A percentile compares a stretch with the other conserved stretches of the same genome.
Evolutionary conservation across 2,888 invertebrate species (phyloP).

Genomic region (Stenotaenia linearis): DNA sequence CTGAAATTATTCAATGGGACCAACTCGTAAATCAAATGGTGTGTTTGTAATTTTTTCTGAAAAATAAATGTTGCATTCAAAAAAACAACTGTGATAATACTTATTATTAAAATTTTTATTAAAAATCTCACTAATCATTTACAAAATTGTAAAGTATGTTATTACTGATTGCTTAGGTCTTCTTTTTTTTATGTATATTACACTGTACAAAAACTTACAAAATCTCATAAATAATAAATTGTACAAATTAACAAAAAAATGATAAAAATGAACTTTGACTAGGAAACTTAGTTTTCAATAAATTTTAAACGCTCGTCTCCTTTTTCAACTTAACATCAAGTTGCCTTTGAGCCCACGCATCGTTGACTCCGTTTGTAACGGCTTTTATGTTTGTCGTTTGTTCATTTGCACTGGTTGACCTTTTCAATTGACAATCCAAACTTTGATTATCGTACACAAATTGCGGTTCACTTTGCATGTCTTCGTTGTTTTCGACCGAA

Average conservation of each 20-base stretch:
- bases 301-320: slow-evolving; percentile 23
- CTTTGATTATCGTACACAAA: background rate
- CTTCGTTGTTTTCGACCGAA: background rate
- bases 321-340: slow-evolving; percentile 2
- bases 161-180: background rate
- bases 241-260: background rate
- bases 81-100: background rate
- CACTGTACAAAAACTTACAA: slow-evolving; percentile 3
- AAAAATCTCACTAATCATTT: slow-evolving; percentile 21
- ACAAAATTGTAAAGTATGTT: slow-evolving; percentile 12
- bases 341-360: background rate
- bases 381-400: background rate
- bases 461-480: background rate
- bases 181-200: background rate
- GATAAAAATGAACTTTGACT: background rate
- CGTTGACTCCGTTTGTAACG: background rate
- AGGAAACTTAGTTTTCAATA: background rate
- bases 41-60: background rate
- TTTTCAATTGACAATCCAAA: slow-evolving; percentile 21
- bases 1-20: background rate
- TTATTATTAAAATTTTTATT: background rate
- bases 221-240: background rate
- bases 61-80: slow-evolving; percentile 11
- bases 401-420: background rate
- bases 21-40: background rate